A percentile compares a stretch with the other conserved stretches of the same genome.
Conservation (phyloP, 2,888 invertebrate species). For the Agonopterix heracliana region DNA sequence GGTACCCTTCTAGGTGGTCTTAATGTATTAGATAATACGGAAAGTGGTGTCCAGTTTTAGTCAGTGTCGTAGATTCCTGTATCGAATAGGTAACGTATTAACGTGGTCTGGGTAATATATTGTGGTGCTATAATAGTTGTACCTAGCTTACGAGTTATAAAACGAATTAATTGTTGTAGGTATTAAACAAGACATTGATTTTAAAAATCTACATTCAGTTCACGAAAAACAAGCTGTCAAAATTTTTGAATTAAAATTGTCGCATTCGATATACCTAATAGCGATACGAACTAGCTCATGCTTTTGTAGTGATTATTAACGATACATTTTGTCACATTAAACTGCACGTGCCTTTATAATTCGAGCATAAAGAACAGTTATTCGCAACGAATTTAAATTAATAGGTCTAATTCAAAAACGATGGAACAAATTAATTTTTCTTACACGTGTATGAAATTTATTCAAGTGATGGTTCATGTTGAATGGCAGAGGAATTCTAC, state of each 20-base stretch:
- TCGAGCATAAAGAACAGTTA: conserved; percentile 16
- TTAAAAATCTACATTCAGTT: no score
- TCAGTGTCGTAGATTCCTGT: conserved; percentile 2
- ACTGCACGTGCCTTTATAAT: conserved; percentile 11
- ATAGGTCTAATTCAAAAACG: conserved; percentile 12
- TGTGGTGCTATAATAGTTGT: no score
- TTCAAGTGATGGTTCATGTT: conserved; percentile 10
- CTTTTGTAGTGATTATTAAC: background rate
- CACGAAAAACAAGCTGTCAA: no score
- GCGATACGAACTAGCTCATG: background rate
- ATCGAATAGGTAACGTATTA: no score
- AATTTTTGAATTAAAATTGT: no score
- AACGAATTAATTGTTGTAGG: no score
- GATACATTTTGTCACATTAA: conserved; percentile 10
- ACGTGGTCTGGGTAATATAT: no score
- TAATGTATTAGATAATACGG: conserved; percentile 37
- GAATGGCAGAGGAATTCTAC: background rate
- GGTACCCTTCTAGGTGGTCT: conserved; percentile 36
- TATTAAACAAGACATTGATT: no score
- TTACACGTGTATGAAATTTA: conserved; percentile 22
- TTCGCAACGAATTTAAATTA: conserved; percentile 17
- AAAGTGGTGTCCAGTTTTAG: conserved; percentile 11
- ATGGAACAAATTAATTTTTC: conserved; percentile 20
- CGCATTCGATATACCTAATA: background rate
- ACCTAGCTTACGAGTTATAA: no score